These are phyloP conservation scores for Linurgus olivaceus DNA, from an alignment of 2,797 vertebrate species.

Conservation along the genomic window DNA sequence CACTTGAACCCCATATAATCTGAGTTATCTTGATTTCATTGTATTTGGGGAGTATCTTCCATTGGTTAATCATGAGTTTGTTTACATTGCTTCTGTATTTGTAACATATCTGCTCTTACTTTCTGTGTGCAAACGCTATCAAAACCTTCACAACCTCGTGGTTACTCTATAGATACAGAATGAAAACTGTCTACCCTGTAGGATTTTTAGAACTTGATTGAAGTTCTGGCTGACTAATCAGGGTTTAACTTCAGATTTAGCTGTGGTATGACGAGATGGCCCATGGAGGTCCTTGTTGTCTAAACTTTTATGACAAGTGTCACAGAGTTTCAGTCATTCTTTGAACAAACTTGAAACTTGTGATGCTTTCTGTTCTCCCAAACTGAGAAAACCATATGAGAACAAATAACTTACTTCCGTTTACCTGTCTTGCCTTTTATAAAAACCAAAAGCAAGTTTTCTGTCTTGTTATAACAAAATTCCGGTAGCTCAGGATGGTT, in stretches of 20 bases:
- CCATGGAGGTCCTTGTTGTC: neutral
- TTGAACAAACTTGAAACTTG: neutral
- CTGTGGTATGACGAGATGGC: neutral
- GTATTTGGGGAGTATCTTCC: neutral
- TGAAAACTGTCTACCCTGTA: neutral
- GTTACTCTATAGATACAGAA: fast-evolving
- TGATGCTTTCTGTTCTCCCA: neutral
- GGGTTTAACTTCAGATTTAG: neutral
- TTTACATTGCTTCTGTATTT: neutral
- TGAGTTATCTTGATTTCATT: neutral
- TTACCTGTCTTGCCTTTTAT: neutral
- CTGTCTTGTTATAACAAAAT: neutral
- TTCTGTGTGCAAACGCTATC: neutral
- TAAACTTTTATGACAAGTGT: neutral
- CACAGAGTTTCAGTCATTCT: neutral
- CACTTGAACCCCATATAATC: neutral
- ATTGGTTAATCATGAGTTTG: neutral
- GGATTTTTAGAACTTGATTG: neutral
- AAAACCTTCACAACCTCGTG: neutral
- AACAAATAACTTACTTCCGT: neutral
- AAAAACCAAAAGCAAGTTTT: neutral
- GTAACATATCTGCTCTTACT: neutral
- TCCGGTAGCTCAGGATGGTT: neutral
- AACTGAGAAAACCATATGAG: neutral
- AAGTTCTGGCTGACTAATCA: neutral